Conservation (phyloP, 2,888 invertebrate genomes). For the Chaetogeoica ovagalla region DNA sequence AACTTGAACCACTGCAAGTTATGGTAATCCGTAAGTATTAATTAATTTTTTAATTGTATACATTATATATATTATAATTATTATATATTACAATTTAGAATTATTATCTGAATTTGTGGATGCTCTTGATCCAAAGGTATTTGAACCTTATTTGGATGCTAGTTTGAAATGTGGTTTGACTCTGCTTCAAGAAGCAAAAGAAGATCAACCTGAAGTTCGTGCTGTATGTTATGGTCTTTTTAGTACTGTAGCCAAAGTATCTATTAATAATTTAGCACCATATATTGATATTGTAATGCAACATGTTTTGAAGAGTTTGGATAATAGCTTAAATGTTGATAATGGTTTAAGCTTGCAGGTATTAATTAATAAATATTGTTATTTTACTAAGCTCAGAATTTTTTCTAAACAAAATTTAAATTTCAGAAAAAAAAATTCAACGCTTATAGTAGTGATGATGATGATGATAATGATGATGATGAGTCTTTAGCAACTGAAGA, state of each 20-base stretch:
- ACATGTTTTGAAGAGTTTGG: slow-evolving; percentile 37
- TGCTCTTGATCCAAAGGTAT: slow-evolving; percentile 44
- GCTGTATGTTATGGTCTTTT: slow-evolving; percentile 46
- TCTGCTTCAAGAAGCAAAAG: slow-evolving; percentile 38
- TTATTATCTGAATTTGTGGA: slow-evolving; percentile 47
- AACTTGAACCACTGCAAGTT: slow-evolving; percentile 28
- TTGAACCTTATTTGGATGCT: slow-evolving; percentile 48
- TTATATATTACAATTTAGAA: slow-evolving; percentile 25
- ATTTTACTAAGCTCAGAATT: neutral
- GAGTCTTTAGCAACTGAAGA: slow-evolving; percentile 26
- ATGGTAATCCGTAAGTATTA: slow-evolving; percentile 40
- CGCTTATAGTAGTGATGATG: slow-evolving; percentile 38
- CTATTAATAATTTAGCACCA: slow-evolving; percentile 29
- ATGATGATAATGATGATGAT: slow-evolving; percentile 32
- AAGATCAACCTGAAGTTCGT: slow-evolving; percentile 44
- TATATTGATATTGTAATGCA: slow-evolving; percentile 44
- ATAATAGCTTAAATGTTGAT: slow-evolving; percentile 32
- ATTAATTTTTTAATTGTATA: neutral
- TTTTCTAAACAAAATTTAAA: neutral
- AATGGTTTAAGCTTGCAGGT: slow-evolving; percentile 24
- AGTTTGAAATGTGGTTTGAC: slow-evolving; percentile 47
- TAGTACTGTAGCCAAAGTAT: slow-evolving; percentile 42
- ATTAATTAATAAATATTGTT: neutral
- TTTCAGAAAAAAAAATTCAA: slow-evolving; percentile 35
- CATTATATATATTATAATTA: neutral